These are phyloP conservation scores for Phyllotreta cruciferae DNA, from an alignment of 2,888 invertebrate species.

Conservation along the genomic window DNA sequence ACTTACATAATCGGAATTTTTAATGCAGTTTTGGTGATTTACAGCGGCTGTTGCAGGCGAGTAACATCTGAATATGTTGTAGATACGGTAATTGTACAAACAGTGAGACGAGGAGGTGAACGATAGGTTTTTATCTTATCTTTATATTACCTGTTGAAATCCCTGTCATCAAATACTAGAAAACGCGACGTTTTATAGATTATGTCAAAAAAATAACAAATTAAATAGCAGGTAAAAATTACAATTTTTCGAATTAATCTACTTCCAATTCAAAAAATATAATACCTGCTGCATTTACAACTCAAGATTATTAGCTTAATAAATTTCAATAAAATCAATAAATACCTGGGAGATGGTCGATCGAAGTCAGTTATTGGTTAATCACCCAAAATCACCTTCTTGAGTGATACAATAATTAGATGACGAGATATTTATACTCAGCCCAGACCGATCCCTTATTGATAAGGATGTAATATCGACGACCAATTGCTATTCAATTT, in stretches of 20 bases:
- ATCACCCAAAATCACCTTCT: conserved; percentile 39
- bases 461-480: conserved; percentile 42
- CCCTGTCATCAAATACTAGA: conserved; percentile 34
- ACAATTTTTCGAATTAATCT: too few relatives aligned
- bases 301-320: too few relatives aligned
- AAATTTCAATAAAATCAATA: not conserved
- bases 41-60: not conserved
- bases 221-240: too few relatives aligned
- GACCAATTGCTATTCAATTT: conserved; percentile 41
- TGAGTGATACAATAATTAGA: conserved; percentile 43
- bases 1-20: too few relatives aligned
- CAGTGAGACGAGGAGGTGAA: conserved; percentile 27
- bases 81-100: conserved; percentile 4
- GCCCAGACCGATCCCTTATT: conserved; percentile 44
- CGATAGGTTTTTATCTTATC: conserved; percentile 39
- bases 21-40: not conserved
- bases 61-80: conserved; percentile 1
- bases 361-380: too few relatives aligned
- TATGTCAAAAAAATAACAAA: conserved; percentile 13
- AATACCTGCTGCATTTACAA: too few relatives aligned
- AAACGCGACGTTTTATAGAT: conserved; percentile 30
- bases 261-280: too few relatives aligned
- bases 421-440: conserved; percentile 45
- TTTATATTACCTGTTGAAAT: conserved; percentile 38
- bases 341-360: conserved; percentile 9